Conservation (phyloP, 2,113 vertebrate species). For the Nycticorax nycticorax region DNA sequence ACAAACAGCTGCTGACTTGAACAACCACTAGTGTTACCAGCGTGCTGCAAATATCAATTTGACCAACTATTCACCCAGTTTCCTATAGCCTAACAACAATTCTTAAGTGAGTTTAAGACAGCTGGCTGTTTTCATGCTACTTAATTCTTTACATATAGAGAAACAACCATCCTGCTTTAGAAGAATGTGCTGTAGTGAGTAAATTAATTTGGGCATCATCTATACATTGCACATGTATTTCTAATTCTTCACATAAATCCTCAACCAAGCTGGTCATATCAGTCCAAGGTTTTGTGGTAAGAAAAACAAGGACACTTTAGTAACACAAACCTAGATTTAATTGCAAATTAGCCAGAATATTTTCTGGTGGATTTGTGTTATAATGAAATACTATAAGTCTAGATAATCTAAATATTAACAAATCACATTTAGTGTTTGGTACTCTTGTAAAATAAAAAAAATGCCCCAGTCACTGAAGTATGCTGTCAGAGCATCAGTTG, state of each 20-base stretch:
- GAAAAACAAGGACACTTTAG: neutral
- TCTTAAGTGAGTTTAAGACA: neutral
- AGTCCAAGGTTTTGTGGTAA: neutral
- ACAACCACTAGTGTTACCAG: neutral
- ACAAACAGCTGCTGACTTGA: neutral
- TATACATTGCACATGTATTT: neutral
- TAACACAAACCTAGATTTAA: neutral
- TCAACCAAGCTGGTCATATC: neutral
- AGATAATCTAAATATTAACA: neutral
- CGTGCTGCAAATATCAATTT: neutral
- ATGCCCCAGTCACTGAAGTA: neutral
- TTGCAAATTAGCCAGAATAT: neutral
- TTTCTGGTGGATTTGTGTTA: neutral
- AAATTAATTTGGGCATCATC: neutral
- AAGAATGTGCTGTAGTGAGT: neutral
- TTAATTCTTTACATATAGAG: neutral
- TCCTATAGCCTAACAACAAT: neutral
- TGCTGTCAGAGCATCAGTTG: neutral
- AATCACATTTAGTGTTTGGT: neutral
- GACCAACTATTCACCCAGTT: neutral
- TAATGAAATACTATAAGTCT: neutral
- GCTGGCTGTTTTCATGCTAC: neutral
- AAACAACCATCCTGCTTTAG: neutral
- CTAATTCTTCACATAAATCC: neutral
- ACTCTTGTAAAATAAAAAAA: neutral